These are phyloP conservation scores for Etia nguti DNA, from an alignment of 2,113 vertebrate genomes.

Conservation along the genomic window DNA sequence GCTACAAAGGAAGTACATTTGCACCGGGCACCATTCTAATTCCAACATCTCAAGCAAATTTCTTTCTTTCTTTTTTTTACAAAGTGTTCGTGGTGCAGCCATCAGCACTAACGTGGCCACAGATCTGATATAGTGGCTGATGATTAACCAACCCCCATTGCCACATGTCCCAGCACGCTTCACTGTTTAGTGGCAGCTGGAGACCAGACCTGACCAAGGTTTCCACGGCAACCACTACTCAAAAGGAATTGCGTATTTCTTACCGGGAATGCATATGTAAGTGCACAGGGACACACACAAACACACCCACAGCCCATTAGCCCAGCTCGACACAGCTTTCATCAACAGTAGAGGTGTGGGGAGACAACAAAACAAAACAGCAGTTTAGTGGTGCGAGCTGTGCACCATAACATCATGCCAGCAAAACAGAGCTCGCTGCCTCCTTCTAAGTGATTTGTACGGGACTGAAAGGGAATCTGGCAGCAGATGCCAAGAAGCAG, in stretches of 20 bases:
- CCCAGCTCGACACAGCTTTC: not conserved
- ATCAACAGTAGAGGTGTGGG: not conserved
- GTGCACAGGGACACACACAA: not conserved
- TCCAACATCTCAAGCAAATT: not conserved
- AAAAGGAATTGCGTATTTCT: not conserved
- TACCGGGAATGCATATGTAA: not conserved
- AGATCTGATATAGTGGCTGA: not conserved
- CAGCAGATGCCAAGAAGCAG: constrained; percentile 41
- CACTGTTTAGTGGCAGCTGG: constrained; percentile 37
- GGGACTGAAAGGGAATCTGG: constrained; percentile 48
- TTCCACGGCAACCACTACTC: constrained; percentile 43
- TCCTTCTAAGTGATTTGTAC: constrained; percentile 11
- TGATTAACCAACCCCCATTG: constrained; percentile 6
- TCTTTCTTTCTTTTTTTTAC: not conserved
- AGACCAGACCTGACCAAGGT: constrained; percentile 34
- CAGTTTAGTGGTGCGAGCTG: not conserved
- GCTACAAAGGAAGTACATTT: not conserved
- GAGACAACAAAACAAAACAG: not conserved
- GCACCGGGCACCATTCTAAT: rapidly evolving
- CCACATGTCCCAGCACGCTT: constrained; percentile 40
- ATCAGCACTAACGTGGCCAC: not conserved
- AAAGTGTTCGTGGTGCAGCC: not conserved
- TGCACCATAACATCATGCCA: not conserved
- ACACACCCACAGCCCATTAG: not conserved
- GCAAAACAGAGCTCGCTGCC: not conserved